Evolutionary conservation across 2,113 vertebrate species (phyloP), one percentile per base, ranked within the genome.

Genomic region (Actenoides hombroni): DNA sequence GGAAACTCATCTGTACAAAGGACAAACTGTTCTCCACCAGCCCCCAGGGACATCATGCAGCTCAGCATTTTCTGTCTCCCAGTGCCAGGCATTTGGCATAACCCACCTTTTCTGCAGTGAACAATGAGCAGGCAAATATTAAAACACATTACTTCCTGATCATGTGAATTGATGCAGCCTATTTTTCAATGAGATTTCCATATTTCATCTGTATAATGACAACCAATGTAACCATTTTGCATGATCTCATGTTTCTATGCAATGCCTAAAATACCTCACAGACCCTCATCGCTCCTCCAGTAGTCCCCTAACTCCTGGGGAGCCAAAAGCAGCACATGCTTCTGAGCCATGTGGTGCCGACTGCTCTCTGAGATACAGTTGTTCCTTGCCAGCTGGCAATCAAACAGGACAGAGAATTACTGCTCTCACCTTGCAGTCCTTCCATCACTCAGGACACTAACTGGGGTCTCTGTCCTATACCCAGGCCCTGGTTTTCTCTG

Each of bases 91-190:
- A 26, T 86, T 91, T 1, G 2, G 31, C 49, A 86, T 29, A 63
- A n/a, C 4, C 5, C 37, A n/a, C 42, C 21, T 83, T 78, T 75
- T 86, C 54, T 74, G n/a, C 49, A 49, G 40, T 5, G 19, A 88
- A 70, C 75, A 73, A 60, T 3, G 4, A 80, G 21, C 25, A 63
- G 65, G 33, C 7, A 75, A 63, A 67, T 65, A 76, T 15, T 74
- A 46, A 67, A 97, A 19, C 25, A 92, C 81, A 42, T 71, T 77
- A 42, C 46, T 88, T 88, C 57, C 86, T 29, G 15, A 59, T 57
- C 8, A 31, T 21, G 51, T 0, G 6, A 75, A 83, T 61, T 49
- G 51, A 42, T 68, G 13, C n/a, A 77, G 59, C 16, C 37, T 91
- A 40, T 14, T 86, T 67, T 71, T 67, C 29, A 51, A 7, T 13